phyloP scores from a whole-genome alignment of 2,888 invertebrate genomes.

The Zygothrica quintamaculata region DNA sequence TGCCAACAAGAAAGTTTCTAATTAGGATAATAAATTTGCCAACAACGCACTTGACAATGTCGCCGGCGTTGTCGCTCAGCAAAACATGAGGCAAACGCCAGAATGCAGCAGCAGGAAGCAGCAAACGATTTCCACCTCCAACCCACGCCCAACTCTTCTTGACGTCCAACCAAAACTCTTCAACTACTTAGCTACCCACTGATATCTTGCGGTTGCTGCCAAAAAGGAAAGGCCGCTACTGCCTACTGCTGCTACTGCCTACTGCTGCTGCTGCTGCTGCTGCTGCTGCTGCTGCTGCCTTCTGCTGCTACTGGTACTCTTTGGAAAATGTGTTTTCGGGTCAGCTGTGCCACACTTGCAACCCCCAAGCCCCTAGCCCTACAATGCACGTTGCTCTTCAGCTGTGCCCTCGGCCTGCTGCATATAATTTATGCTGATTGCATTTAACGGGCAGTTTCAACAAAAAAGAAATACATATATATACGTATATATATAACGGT shows the following conservation, averaged over 20 bases:
- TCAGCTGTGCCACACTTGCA: conserved; percentile 68
- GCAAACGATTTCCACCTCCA: background rate
- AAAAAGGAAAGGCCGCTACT: conserved; percentile 39
- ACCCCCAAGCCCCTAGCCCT: background rate
- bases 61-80: conserved; percentile 57
- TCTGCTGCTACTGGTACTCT: conserved; percentile 42
- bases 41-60: conserved; percentile 75
- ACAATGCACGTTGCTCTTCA: background rate
- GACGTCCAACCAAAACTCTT: background rate
- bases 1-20: conserved; percentile 80
- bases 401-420: conserved; percentile 37
- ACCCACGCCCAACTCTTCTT: conserved; percentile 2
- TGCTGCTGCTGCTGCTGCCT: conserved; percentile 21
- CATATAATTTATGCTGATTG: conserved; percentile 81
- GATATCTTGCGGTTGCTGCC: conserved; percentile 72
- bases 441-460: conserved; percentile 64
- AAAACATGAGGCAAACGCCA: conserved; percentile 48
- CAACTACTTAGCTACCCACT: conserved; percentile 31
- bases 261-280: conserved; percentile 13
- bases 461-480: conserved; percentile 22
- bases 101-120: conserved; percentile 31
- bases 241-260: conserved; percentile 19
- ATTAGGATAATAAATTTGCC: conserved; percentile 82
- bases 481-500: conserved; percentile 35
- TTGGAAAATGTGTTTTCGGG: conserved; percentile 82